These are phyloP conservation scores for Campodea augens DNA, from an alignment of 1,140 invertebrate species.

Conservation along the genomic window DNA sequence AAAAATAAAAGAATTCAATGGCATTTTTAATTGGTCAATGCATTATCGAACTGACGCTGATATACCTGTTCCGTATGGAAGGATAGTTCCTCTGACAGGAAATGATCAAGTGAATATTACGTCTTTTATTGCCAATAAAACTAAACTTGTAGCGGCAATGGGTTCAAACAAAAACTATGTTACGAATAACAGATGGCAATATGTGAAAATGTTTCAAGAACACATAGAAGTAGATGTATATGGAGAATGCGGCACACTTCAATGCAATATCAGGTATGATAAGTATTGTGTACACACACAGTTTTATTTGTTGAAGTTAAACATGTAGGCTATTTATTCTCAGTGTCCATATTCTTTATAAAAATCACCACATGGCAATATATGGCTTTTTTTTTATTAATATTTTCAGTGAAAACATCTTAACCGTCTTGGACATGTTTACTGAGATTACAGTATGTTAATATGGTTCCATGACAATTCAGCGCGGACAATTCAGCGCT, in stretches of 20 bases:
- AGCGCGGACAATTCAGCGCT: too few species aligned
- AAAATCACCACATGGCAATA: too few species aligned
- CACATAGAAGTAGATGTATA: slow-evolving; percentile 35
- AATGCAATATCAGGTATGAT: too few species aligned
- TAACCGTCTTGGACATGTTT: too few species aligned
- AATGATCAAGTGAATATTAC: slow-evolving; percentile 1
- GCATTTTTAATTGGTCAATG: slow-evolving; percentile 58
- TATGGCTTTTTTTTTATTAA: too few species aligned
- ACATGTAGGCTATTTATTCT: too few species aligned
- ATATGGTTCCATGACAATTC: too few species aligned
- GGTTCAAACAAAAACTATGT: slow-evolving; percentile 37
- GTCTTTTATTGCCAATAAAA: background rate
- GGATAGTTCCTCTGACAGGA: slow-evolving; percentile 23
- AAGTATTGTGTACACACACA: too few species aligned
- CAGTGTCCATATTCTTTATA: too few species aligned
- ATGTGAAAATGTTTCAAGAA: slow-evolving; percentile 33
- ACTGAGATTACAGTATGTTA: too few species aligned
- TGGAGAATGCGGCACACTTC: slow-evolving; percentile 29
- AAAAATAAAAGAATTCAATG: slow-evolving; percentile 32
- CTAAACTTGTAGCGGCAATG: slow-evolving; percentile 31
- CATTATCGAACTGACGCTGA: slow-evolving; percentile 46
- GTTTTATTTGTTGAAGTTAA: too few species aligned
- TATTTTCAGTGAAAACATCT: too few species aligned
- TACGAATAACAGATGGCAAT: slow-evolving; percentile 32
- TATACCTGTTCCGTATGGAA: slow-evolving; percentile 44